Evolutionary conservation across 2,888 invertebrate genomes (phyloP).

Genomic region (Tuberolachnus salignus): DNA sequence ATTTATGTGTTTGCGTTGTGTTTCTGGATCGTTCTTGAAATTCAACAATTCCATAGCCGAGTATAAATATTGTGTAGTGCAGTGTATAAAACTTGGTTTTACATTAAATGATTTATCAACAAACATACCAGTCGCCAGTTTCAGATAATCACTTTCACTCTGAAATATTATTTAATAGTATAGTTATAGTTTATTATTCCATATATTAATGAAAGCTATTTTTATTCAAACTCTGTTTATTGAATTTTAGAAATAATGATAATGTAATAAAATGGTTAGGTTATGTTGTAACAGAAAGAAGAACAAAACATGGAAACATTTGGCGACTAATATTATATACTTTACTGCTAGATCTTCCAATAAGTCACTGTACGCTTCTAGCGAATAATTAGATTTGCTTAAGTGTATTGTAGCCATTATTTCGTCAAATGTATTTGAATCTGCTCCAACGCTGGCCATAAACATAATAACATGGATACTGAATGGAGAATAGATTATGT

Average conservation of each 20-base stretch:
- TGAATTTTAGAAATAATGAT: neutral
- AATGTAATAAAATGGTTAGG: neutral
- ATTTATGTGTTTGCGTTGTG: slow-evolving; percentile 72
- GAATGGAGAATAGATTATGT: slow-evolving; percentile 64
- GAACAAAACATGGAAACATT: neutral
- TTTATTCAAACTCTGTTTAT: neutral
- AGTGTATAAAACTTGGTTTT: slow-evolving; percentile 66
- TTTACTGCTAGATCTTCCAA: slow-evolving; percentile 58
- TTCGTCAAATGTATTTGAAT: slow-evolving; percentile 59
- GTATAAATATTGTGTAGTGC: slow-evolving; percentile 70
- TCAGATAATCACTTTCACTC: slow-evolving; percentile 63
- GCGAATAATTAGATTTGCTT: slow-evolving; percentile 43
- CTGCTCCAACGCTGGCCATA: slow-evolving; percentile 60
- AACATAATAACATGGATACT: slow-evolving; percentile 66
- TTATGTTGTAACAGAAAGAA: too few relatives aligned
- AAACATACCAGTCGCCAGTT: slow-evolving; percentile 77
- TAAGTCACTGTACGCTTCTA: slow-evolving; percentile 58
- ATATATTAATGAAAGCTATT: neutral
- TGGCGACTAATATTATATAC: slow-evolving; percentile 6
- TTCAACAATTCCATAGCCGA: slow-evolving; percentile 71
- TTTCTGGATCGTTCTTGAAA: slow-evolving; percentile 66
- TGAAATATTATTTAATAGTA: slow-evolving; percentile 41
- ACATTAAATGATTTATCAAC: slow-evolving; percentile 67
- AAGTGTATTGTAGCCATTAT: slow-evolving; percentile 57
- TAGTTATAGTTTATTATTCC: neutral